Conservation (phyloP, 2,113 vertebrate genomes). For the Eolophus roseicapilla region DNA sequence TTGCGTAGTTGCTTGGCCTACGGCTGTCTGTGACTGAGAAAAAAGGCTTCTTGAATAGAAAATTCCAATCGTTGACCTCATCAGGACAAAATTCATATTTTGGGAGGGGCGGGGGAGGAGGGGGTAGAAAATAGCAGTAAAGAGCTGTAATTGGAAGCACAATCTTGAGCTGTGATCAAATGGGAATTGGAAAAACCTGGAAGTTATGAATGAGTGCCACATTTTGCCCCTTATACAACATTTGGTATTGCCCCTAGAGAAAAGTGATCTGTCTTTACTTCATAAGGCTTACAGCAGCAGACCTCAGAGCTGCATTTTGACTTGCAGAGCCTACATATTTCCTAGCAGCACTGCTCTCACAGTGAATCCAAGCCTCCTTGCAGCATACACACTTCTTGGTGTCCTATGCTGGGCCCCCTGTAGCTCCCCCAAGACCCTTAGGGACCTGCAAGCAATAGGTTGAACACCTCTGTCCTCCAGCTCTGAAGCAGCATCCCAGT, state of each 20-base stretch:
- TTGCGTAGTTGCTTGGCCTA: neutral
- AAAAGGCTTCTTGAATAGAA: neutral
- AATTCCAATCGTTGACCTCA: slow-evolving; percentile 4
- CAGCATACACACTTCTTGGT: neutral
- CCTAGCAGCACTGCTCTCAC: neutral
- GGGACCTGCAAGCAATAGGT: neutral
- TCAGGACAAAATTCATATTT: neutral
- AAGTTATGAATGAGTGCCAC: neutral
- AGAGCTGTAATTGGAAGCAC: neutral
- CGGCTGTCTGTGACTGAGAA: neutral
- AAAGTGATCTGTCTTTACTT: neutral
- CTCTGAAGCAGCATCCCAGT: neutral
- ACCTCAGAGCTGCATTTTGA: neutral
- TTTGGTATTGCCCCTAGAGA: neutral
- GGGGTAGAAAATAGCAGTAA: neutral
- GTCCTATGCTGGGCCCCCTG: neutral
- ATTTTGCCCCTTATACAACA: neutral
- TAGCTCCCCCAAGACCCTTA: neutral
- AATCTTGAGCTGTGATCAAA: slow-evolving; percentile 4
- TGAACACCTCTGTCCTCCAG: neutral
- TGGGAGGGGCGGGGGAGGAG: neutral
- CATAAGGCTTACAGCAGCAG: slow-evolving; percentile 18
- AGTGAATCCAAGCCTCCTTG: neutral
- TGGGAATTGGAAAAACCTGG: slow-evolving; percentile 46
- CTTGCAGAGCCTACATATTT: neutral